These are phyloP conservation scores for Pachydiplax longipennis DNA, from an alignment of 2,888 invertebrate species.

Conservation along the genomic window DNA sequence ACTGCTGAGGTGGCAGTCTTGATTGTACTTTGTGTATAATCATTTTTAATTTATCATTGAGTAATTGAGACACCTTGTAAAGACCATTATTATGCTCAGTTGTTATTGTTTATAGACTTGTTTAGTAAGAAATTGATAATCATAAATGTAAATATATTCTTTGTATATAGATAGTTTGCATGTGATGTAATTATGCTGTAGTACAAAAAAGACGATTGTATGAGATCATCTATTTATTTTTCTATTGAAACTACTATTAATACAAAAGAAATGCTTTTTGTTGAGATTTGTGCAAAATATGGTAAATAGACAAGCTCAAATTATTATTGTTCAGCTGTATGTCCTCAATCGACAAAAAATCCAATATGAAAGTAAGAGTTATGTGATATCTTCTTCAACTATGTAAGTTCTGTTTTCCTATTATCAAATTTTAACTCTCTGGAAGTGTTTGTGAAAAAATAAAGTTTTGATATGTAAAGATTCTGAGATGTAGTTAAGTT, in stretches of 20 bases:
- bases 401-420: too few relatives aligned
- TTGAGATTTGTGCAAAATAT: not conserved
- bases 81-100: not conserved
- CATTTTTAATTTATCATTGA: not conserved
- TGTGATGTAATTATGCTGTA: not conserved
- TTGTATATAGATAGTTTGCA: not conserved
- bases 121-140: constrained; percentile 10
- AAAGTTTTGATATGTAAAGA: too few relatives aligned
- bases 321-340: not conserved
- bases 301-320: not conserved
- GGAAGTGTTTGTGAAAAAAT: too few relatives aligned
- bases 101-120: constrained; percentile 32
- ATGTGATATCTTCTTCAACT: not conserved
- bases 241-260: not conserved
- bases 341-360: not conserved
- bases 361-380: not conserved
- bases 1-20: not conserved
- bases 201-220: not conserved
- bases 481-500: too few relatives aligned
- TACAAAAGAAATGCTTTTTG: not conserved
- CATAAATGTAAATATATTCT: not conserved
- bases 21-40: not conserved
- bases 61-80: not conserved
- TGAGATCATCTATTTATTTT: not conserved
- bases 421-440: too few relatives aligned